A percentile compares a stretch with the other conserved stretches of the same genome.
Conservation (phyloP, 1,140 invertebrate species). For the Euura lappo region DNA sequence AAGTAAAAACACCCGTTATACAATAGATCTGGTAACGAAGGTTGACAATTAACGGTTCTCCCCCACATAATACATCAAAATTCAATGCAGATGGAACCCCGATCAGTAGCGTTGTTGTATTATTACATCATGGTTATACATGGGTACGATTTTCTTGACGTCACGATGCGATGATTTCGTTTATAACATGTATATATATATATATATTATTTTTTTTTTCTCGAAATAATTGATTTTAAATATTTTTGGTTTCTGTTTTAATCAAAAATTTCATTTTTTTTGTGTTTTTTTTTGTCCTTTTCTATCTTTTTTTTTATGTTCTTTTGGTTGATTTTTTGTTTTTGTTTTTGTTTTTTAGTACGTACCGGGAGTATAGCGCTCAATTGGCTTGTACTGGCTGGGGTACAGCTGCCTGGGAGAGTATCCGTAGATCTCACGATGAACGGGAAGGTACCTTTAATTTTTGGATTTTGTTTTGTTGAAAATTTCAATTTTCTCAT, state of each 20-base stretch:
- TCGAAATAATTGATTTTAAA: conserved; percentile 25
- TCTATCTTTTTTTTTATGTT: not conserved
- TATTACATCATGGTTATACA: conserved; percentile 4
- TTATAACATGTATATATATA: not conserved
- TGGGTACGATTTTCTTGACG: conserved; percentile 7
- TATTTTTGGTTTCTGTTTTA: too few species aligned
- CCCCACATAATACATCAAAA: too few species aligned
- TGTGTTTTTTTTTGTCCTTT: not conserved
- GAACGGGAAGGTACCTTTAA: conserved; percentile 77
- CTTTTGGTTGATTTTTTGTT: not conserved
- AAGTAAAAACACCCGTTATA: too few species aligned
- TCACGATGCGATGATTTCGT: conserved; percentile 11
- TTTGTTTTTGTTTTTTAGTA: conserved; percentile 55
- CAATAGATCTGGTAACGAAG: too few species aligned
- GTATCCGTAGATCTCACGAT: conserved; percentile 87
- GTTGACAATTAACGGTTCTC: too few species aligned
- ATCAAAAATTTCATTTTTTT: not conserved
- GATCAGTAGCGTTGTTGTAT: conserved; percentile 25
- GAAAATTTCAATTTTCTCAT: too few species aligned
- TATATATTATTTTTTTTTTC: conserved; percentile 32
- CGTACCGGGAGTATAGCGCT: conserved; percentile 85
- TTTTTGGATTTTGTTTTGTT: too few species aligned
- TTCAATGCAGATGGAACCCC: conserved; percentile 15
- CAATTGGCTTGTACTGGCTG: conserved; percentile 80
- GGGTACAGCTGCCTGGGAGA: conserved; percentile 84